A percentile compares a stretch with the other conserved stretches of the same genome.
Conservation (phyloP, 1,140 invertebrate species). For the Lepidotrigona ventralis region DNA sequence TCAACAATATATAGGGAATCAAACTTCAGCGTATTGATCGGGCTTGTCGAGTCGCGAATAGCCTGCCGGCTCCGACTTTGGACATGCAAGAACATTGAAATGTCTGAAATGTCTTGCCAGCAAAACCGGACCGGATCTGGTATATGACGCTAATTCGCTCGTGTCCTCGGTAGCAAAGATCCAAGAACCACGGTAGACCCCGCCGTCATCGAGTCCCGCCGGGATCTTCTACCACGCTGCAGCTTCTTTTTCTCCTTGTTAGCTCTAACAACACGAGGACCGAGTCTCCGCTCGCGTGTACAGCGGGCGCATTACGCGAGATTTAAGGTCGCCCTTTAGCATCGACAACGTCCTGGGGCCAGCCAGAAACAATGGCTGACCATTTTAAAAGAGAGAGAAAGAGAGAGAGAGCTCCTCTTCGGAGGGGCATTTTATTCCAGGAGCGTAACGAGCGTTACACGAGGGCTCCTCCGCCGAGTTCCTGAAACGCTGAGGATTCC, state of each 20-base stretch:
- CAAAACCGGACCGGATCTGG: too few species aligned
- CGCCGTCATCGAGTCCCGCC: slow-evolving; percentile 18
- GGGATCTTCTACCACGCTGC: background rate
- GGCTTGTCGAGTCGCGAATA: background rate
- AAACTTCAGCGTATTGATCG: background rate
- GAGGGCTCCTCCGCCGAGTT: slow-evolving; percentile 35
- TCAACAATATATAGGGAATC: background rate
- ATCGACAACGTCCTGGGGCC: slow-evolving; percentile 51
- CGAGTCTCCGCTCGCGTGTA: slow-evolving; percentile 36
- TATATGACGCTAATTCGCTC: slow-evolving; percentile 44
- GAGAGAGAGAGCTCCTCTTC: slow-evolving; percentile 15
- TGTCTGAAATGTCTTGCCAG: too few species aligned
- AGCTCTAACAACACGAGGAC: slow-evolving; percentile 39
- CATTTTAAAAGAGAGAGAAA: slow-evolving; percentile 45
- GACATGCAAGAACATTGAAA: too few species aligned
- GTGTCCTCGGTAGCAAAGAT: slow-evolving; percentile 19
- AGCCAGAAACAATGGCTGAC: slow-evolving; percentile 57
- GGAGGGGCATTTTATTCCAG: slow-evolving; percentile 58
- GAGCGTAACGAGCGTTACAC: slow-evolving; percentile 55
- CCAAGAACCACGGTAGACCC: slow-evolving; percentile 8
- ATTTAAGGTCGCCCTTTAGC: slow-evolving; percentile 64
- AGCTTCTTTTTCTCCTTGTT: background rate
- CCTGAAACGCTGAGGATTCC: slow-evolving; percentile 57
- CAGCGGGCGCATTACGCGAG: slow-evolving; percentile 60
- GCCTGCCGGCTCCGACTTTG: background rate